Evolutionary conservation across 2,797 vertebrate species (phyloP).

Genomic region (Chiroxiphia lanceolata): DNA sequence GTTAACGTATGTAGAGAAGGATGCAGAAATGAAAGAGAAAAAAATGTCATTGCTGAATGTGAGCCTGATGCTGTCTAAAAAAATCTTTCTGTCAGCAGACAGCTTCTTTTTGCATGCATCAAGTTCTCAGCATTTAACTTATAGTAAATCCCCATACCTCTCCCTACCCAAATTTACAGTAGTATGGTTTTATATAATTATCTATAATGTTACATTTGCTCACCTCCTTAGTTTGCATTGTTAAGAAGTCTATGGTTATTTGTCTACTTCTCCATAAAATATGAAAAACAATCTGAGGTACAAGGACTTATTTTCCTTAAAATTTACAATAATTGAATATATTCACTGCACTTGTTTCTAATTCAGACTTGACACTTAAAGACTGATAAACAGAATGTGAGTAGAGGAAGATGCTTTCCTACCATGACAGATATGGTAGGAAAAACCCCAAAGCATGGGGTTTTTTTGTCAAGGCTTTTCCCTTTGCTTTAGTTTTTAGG

Average conservation of each 20-base stretch:
- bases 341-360: constrained; percentile 54
- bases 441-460: not conserved
- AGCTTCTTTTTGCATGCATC: not conserved
- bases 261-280: not conserved
- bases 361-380: constrained; percentile 63
- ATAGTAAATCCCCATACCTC: not conserved
- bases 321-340: constrained; percentile 5
- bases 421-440: constrained; percentile 32
- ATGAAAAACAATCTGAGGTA: not conserved
- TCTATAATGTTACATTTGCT: not conserved
- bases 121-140: not conserved
- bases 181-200: not conserved
- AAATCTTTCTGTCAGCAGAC: not conserved
- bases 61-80: not conserved
- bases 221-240: not conserved
- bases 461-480: not conserved
- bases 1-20: not conserved
- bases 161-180: not conserved
- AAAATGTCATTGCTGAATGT: not conserved
- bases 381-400: constrained; percentile 71
- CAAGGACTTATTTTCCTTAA: not conserved
- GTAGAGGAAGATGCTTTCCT: constrained; percentile 65
- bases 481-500: not conserved
- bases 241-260: not conserved
- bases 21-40: not conserved